Conservation (phyloP, 2,113 vertebrate genomes). For the Sturnus vulgaris region DNA sequence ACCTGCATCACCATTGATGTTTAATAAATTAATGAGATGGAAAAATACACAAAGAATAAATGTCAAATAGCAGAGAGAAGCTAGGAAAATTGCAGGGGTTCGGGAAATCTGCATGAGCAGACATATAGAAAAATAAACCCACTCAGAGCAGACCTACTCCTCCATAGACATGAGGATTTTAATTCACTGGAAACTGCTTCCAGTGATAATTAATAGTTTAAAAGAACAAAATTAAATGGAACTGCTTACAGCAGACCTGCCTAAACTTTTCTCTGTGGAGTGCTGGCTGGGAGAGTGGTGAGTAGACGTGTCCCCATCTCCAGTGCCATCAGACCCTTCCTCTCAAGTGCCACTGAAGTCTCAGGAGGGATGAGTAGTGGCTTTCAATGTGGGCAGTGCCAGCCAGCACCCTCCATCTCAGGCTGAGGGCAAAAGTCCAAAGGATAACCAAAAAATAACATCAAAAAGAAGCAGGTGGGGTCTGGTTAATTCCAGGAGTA, state of each 20-base stretch:
- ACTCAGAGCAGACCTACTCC: neutral
- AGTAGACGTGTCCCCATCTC: neutral
- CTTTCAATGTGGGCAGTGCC: neutral
- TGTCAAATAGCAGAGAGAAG: neutral
- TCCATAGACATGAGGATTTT: accelerated
- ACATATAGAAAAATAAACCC: neutral
- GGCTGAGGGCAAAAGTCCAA: neutral
- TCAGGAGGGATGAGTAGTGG: accelerated
- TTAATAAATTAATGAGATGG: constrained; percentile 31
- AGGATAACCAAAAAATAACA: neutral
- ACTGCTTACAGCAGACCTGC: neutral
- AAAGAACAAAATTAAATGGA: neutral
- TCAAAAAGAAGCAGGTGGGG: neutral
- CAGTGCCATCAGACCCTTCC: neutral
- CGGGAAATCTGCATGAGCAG: neutral
- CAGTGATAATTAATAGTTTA: neutral
- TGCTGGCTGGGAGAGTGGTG: neutral
- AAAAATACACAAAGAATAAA: neutral
- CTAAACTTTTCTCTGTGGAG: neutral
- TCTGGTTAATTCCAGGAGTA: neutral
- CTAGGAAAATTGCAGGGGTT: neutral
- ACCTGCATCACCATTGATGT: neutral
- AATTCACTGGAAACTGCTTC: neutral
- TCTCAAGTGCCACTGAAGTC: neutral
- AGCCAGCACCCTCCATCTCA: neutral